These are phyloP conservation scores for Hypomesus transpacificus DNA, from an alignment of 2,113 vertebrate species.

Conservation along the genomic window DNA sequence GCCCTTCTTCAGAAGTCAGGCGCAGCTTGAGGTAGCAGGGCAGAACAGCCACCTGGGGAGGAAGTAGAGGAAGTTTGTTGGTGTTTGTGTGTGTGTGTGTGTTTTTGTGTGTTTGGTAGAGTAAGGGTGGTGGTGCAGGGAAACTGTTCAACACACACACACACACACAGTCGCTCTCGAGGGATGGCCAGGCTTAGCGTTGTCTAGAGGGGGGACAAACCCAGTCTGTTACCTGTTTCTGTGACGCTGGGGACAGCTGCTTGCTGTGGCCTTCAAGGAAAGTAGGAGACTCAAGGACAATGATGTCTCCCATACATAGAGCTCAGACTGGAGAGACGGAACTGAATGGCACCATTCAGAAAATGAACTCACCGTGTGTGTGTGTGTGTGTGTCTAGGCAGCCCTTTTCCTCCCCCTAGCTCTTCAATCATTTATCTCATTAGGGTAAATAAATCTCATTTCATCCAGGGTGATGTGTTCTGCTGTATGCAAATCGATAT, in stretches of 20 bases:
- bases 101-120: too few relatives aligned
- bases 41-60: too few relatives aligned
- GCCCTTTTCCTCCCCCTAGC: not conserved
- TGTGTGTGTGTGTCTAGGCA: slow-evolving; percentile 5
- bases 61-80: too few relatives aligned
- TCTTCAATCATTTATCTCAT: not conserved
- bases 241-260: too few relatives aligned
- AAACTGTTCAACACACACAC: too few relatives aligned
- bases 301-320: not conserved
- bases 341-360: not conserved
- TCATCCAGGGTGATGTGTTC: not conserved
- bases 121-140: too few relatives aligned
- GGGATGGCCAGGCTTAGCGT: too few relatives aligned
- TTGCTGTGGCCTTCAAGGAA: not conserved
- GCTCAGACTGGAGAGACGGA: not conserved
- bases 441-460: slow-evolving; percentile 15
- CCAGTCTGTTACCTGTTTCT: too few relatives aligned
- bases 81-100: too few relatives aligned
- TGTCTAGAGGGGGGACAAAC: too few relatives aligned
- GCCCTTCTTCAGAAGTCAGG: not conserved
- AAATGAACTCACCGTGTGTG: not conserved
- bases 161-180: too few relatives aligned
- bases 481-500: slow-evolving; percentile 19
- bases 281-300: not conserved
- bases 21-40: not conserved